These are phyloP conservation scores for Leptinotarsa rubiginosa DNA, from an alignment of 2,888 invertebrate genomes.

Conservation along the genomic window DNA sequence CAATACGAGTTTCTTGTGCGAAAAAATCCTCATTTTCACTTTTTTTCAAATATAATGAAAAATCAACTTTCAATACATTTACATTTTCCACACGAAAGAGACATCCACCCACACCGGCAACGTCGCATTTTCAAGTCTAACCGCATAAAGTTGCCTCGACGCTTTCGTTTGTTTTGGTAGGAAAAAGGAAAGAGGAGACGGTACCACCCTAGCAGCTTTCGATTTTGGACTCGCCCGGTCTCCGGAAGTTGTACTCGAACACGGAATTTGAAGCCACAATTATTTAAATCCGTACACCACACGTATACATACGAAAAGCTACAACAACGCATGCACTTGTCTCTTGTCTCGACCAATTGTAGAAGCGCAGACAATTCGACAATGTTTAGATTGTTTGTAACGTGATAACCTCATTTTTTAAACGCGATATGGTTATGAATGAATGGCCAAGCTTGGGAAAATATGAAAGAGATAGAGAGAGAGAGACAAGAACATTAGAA, in stretches of 20 bases:
- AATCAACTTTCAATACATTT: background rate
- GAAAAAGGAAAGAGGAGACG: conserved; percentile 39
- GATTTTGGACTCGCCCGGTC: conserved; percentile 49
- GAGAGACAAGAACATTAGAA: background rate
- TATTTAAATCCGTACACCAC: conserved; percentile 30
- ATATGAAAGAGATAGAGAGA: background rate
- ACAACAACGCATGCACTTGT: conserved; percentile 18
- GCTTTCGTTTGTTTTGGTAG: conserved; percentile 20
- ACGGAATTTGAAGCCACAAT: conserved; percentile 29
- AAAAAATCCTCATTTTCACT: no score
- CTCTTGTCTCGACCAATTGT: conserved; percentile 23
- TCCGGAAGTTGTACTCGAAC: conserved; percentile 45
- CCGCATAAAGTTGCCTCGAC: conserved; percentile 13
- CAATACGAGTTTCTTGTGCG: no score
- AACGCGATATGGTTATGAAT: background rate
- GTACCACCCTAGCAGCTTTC: conserved; percentile 48
- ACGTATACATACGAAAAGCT: background rate
- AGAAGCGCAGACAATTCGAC: conserved; percentile 3
- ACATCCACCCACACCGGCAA: background rate
- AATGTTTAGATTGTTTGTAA: conserved; percentile 1
- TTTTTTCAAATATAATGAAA: no score
- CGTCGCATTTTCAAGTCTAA: conserved; percentile 15
- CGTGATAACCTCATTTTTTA: background rate
- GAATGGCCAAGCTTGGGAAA: background rate
- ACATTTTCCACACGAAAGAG: background rate